Evolutionary conservation across 2,797 vertebrate species (phyloP), one percentile per base, ranked within the genome.

Genomic region (Zonotrichia albicollis): DNA sequence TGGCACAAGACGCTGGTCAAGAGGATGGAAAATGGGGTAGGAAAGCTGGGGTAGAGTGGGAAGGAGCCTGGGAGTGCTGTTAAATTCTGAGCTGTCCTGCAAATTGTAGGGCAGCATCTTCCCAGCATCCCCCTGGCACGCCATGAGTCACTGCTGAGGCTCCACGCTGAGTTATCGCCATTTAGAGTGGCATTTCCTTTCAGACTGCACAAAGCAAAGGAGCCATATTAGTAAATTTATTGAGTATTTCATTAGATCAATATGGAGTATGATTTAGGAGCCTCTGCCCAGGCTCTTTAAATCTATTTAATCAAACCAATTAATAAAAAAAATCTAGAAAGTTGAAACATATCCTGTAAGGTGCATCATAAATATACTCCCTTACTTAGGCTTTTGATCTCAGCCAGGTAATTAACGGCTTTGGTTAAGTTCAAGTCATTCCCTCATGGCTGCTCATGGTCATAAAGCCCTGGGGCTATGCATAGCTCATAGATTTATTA

Each of bases 271-370:
- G 98, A 98, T 98, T 98, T 98, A 98, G 97, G 96, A 97, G 96
- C 87, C 95, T 97, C 96, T 98, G 95, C 97, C 87, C 71, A 72
- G 97, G 97, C 98, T 98, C 98, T 98, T 98, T 98, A 98, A 98
- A 98, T 98, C 98, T 98, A 98, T 98, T 98, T 98, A 98, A 98
- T 98, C 98, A 98, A 98, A 97, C 97, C 97, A 98, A 98, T 98
- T 98, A 98, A 98, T 98, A 98, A 98, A 96, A 97, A 97, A 97
- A 97, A 97, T 91, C 96, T 89, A 98, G 97, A 97, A 97, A 98
- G 97, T 96, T 98, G 97, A 98, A 98, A 96, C 96, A 96, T 96
- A 98, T 97, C 96, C 95, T 98, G 98, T 98, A 98, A 98, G 98
- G 97, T 97, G 95, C 96, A 97, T 97, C 98, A 68, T 98, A 98